Evolutionary conservation across 2,113 vertebrate genomes (phyloP), one percentile per base, ranked within the genome.

Genomic region (Rhea americana): DNA sequence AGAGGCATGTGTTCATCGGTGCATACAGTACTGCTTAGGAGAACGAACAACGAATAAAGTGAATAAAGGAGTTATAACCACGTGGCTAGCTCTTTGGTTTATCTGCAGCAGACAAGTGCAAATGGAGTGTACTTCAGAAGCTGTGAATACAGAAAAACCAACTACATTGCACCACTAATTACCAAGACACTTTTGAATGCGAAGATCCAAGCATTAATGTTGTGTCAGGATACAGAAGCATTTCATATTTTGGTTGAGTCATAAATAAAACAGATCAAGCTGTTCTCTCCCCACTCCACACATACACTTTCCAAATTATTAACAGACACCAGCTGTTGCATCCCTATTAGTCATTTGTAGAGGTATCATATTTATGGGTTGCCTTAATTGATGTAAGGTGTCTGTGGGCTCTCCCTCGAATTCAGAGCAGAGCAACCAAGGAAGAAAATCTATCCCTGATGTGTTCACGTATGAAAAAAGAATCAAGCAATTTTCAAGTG

Each of bases 41-140:
- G 71, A 96, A 77, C 10, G 74, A 91, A 85, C 80, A 85, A 85
- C 76, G 61, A 55, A 30, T 3, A 21, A 55, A 73, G 81, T 79
- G 61, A 59, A 28, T 3, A 24, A 50, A 76, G 81, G 67, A 85
- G 55, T 22, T 50, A 45, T 9, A 72, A 80, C 78, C 41, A 19
- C 35, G 61, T 66, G 76, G 76, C 85, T 35, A 84, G 87, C 85
- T 97, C 96, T 97, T 97, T 97, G 96, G 96, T 87, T 93, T 95
- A 85, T 82, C 63, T 87, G 73, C 73, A 96, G 79, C 82, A 92
- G 86, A 90, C 79, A 85, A 93, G 93, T 73, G 80, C 71, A 95
- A 86, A 65, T 2, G n/a, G 51, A 63, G 53, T 50, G 66, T 28
- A 66, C 26, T 55, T 73, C 66, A 66, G 83, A 89, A 94, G 70